phyloP scores from a whole-genome alignment of 2,888 invertebrate species.

The Aradus depressus region DNA sequence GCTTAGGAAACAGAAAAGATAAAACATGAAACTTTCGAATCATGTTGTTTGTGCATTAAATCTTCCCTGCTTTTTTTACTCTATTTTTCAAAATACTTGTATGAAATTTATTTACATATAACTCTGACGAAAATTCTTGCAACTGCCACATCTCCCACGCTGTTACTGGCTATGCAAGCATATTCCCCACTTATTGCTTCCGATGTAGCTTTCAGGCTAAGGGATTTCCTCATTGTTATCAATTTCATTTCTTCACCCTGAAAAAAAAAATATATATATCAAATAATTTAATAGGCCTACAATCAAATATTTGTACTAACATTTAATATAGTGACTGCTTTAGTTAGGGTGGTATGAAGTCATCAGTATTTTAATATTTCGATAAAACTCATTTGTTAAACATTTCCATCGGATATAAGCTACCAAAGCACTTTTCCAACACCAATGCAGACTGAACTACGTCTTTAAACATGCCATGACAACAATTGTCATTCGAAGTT shows the following conservation, averaged over 20 bases:
- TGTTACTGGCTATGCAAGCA: constrained; percentile 51
- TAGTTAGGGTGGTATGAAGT: too few species aligned
- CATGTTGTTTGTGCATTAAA: not conserved
- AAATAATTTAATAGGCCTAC: not conserved
- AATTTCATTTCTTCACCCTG: constrained; percentile 52
- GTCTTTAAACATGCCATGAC: too few species aligned
- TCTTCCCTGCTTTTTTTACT: not conserved
- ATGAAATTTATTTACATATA: constrained; percentile 44
- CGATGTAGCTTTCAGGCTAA: constrained; percentile 54
- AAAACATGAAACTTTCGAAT: not conserved
- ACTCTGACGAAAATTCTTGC: constrained; percentile 51
- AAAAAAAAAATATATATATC: constrained; percentile 7
- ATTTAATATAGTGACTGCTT: too few species aligned
- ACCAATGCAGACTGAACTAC: too few species aligned
- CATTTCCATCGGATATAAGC: too few species aligned
- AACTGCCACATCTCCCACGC: constrained; percentile 49
- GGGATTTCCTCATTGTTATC: constrained; percentile 47
- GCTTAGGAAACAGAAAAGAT: not conserved
- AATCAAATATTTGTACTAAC: not conserved
- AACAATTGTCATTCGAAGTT: too few species aligned
- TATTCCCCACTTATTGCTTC: constrained; percentile 58
- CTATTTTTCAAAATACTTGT: not conserved
- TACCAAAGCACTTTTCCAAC: too few species aligned
- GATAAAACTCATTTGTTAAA: too few species aligned
- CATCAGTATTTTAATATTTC: too few species aligned